A percentile compares a stretch with the other conserved stretches of the same genome.
phyloP scores from a whole-genome alignment of 2,888 invertebrate genomes.

The Trichogramma dendrolimi region DNA sequence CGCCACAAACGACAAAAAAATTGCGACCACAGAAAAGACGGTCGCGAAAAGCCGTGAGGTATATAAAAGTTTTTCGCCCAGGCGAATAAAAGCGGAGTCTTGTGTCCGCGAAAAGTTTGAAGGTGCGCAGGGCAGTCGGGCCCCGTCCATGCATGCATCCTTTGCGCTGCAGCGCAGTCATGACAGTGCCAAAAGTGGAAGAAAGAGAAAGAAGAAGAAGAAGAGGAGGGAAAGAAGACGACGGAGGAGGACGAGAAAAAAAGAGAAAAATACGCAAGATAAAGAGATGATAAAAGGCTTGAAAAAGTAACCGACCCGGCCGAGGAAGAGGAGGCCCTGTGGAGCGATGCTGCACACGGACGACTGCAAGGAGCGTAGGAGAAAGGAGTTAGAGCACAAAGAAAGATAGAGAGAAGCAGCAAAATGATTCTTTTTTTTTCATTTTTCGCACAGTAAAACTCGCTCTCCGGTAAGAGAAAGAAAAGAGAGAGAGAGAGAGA shows the following conservation, averaged over 20 bases:
- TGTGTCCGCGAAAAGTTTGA: too few relatives aligned
- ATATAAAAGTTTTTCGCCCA: too few relatives aligned
- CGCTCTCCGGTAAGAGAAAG: too few relatives aligned
- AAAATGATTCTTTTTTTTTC: slow-evolving; percentile 13
- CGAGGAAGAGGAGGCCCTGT: not conserved
- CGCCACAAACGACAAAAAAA: too few relatives aligned
- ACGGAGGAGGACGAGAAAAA: not conserved
- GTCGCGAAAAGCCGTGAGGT: too few relatives aligned
- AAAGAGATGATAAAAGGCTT: slow-evolving; percentile 21
- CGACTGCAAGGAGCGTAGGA: not conserved
- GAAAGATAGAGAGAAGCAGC: not conserved
- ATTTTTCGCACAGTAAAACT: slow-evolving; percentile 2
- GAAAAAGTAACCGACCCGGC: slow-evolving; percentile 4
- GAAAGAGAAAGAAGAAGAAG: not conserved
- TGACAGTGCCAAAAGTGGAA: too few relatives aligned
- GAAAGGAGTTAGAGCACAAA: not conserved
- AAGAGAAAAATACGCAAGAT: slow-evolving; percentile 18
- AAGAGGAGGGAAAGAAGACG: not conserved
- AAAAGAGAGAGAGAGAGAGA: not conserved
- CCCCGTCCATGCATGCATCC: too few relatives aligned
- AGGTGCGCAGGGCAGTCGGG: too few relatives aligned
- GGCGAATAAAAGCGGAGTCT: too few relatives aligned
- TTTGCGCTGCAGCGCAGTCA: too few relatives aligned
- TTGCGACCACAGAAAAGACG: too few relatives aligned
- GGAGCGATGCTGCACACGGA: too few relatives aligned